Evolutionary conservation across 2,888 invertebrate genomes (phyloP), one percentile per base, ranked within the genome.

Genomic region (Callyntrura guangdongensis): DNA sequence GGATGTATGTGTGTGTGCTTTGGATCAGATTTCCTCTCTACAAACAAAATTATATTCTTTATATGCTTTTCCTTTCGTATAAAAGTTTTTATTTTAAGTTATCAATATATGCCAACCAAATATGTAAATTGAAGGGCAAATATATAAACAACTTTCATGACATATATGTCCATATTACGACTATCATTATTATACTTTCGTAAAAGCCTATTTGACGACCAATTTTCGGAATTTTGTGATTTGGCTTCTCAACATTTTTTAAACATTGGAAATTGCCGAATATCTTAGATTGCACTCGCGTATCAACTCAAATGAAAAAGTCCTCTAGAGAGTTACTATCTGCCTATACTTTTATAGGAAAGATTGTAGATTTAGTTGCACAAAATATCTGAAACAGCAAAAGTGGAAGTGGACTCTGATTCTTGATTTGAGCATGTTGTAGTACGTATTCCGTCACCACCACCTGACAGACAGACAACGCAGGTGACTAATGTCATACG

Each of bases 221-320:
- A 74, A 74, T 74, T 74, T 74, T 74, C 47, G 27, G 49, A 47
- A 17, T 20, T 74, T 74, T 49, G 74, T 74, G 74, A 74, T 74
- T 74, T 74, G 2, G 49, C 20, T 49, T 6, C 20, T 67, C n/a
- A 22, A 12, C 74, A 74, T 47, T 20, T 74, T 74, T 25, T 0
- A 27, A n/a, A n/a, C 12, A 14, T 20, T 22, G 61, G 17, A 22
- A 61, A 36, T 74, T 74, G 22, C 49, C 74, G 49, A 49, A 49
- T 74, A 9, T 49, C 49, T 64, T 12, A 9, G 64, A 64, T 6
- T 27, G 64, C 27, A 64, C 25, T 25, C 56, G 56, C 56, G 69
- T 8, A 45, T 36, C 6, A 36, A 17, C 6, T 69, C 36, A 69
- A 69, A 69, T 45, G 36, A 6, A 22, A 69, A 36, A 69, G 25